Base-by-base conservation (phyloP, 2,888 invertebrate species). In the Eristalis arbustorum region DNA sequence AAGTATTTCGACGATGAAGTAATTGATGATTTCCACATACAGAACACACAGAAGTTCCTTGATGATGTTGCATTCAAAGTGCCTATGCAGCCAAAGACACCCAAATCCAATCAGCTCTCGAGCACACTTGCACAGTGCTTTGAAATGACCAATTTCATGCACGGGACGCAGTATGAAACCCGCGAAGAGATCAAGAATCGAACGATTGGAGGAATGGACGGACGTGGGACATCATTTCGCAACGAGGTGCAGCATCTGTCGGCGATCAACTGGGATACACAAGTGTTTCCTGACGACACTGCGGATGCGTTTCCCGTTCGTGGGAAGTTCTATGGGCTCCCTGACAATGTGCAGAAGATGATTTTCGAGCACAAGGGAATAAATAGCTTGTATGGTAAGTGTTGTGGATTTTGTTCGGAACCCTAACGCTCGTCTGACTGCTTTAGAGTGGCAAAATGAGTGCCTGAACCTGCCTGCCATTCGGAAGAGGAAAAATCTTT, bases 391-490 rank as follows among this genome's bases (percentile, higher is more conserved):
- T 98, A 98, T 94, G 96, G 97, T 97, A 92, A 93, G 93, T 76
- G 42, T 0, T 49, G 5, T 5, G 2, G 1, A 18, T 49, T 1
- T 0, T 8, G 0, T 49, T 49, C 18, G 8, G 8, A 49, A 18
- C 8, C 1, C 49, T 49, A 8, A 49, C 2, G 59, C 25, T 13
- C 6, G 3, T 18, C 5, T 40, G 13, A 25, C 49, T 59, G 25
- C 0, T 31, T 40, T 90, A 98, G 98, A 97, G 89, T 99, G 99
- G 99, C 99, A 99, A 93, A 95, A 96, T 89, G 97, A 98, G 93
- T 99, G 98, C 91, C 93, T 99, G 4, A 95, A 94, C 83, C 93
- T 98, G 49, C 94, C 95, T n/a, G 96, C 97, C 2, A 94, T 98
- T 28, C 93, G 94, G 80, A 92, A 95, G 13, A 94, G 96, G 57